Percentiles rank a stretch among this genome's conserved stretches.
Conservation (phyloP, 2,797 vertebrate genomes). For the Aldrovandia affinis region DNA sequence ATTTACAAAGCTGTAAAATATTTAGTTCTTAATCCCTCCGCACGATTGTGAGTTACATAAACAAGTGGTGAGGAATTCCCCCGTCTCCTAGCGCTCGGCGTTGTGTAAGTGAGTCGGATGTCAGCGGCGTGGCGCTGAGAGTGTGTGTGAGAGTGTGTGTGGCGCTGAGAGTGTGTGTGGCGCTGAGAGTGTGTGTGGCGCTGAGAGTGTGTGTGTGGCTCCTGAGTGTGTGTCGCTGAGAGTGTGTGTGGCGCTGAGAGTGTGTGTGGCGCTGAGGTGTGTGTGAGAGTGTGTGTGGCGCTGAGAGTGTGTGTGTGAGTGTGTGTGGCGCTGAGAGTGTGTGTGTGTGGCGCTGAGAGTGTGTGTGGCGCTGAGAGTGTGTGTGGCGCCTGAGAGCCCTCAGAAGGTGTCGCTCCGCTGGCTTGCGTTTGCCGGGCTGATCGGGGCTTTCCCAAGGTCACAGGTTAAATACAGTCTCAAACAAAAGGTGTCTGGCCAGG, state of each 20-base stretch:
- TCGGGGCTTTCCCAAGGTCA: constrained; percentile 30
- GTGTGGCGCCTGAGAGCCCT: too few relatives aligned
- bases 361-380: constrained; percentile 44
- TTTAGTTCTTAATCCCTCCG: constrained; percentile 50
- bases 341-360: constrained; percentile 46
- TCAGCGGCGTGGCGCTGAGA: constrained; percentile 44
- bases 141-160: too few relatives aligned
- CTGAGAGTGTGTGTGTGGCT: too few relatives aligned
- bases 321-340: constrained; percentile 44
- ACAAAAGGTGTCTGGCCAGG: too few relatives aligned
- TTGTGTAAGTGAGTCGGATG: constrained; percentile 27
- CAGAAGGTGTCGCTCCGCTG: too few relatives aligned
- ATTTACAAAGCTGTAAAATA: constrained; percentile 41
- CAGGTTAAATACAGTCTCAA: too few relatives aligned
- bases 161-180: constrained; percentile 44
- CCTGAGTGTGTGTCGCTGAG: constrained; percentile 49
- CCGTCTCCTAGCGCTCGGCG: constrained; percentile 43
- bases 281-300: too few relatives aligned
- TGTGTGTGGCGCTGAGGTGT: too few relatives aligned
- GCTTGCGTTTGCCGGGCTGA: too few relatives aligned
- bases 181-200: constrained; percentile 46
- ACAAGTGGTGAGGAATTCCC: constrained; percentile 61
- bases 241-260: constrained; percentile 43
- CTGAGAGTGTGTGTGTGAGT: constrained; percentile 39
- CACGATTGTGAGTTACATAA: constrained; percentile 48